phyloP scores from a whole-genome alignment of 2,797 vertebrate species.

The Xenopus petersii region DNA sequence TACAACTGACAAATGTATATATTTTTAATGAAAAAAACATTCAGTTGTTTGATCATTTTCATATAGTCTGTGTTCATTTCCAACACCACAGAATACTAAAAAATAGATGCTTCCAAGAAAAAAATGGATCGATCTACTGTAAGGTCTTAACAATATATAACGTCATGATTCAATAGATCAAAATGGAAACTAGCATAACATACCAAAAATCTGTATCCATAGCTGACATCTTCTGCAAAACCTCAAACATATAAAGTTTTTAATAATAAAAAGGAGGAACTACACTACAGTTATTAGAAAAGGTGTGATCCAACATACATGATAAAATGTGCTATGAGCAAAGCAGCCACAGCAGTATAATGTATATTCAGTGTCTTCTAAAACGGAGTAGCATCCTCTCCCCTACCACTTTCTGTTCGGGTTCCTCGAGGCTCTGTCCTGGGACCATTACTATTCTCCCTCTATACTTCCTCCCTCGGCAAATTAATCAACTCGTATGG shows the following conservation, averaged over 20 bases:
- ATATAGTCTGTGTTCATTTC: slow-evolving; percentile 24
- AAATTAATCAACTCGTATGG: too few relatives aligned
- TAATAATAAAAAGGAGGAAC: slow-evolving; percentile 16
- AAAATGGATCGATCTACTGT: slow-evolving; percentile 34
- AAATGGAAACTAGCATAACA: slow-evolving; percentile 22
- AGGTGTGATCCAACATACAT: slow-evolving; percentile 28
- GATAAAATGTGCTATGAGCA: not conserved
- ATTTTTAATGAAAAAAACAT: slow-evolving; percentile 39
- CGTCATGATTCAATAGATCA: slow-evolving; percentile 17
- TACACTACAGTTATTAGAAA: slow-evolving; percentile 21
- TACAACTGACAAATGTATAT: slow-evolving; percentile 16
- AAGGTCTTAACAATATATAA: slow-evolving; percentile 27
- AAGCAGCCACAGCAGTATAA: not conserved
- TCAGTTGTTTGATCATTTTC: slow-evolving; percentile 37
- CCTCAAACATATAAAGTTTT: slow-evolving; percentile 10
- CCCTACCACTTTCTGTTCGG: too few relatives aligned
- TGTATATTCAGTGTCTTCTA: too few relatives aligned
- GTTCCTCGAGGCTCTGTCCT: too few relatives aligned
- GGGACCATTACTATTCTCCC: too few relatives aligned
- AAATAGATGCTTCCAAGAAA: slow-evolving; percentile 32
- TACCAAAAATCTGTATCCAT: slow-evolving; percentile 41
- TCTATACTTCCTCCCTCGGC: too few relatives aligned
- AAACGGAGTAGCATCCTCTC: too few relatives aligned
- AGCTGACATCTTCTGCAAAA: slow-evolving; percentile 29
- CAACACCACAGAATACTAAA: slow-evolving; percentile 39